Evolutionary conservation across 1,140 invertebrate genomes (phyloP), one percentile per base, ranked within the genome.

Genomic region (Argopecten irradians): DNA sequence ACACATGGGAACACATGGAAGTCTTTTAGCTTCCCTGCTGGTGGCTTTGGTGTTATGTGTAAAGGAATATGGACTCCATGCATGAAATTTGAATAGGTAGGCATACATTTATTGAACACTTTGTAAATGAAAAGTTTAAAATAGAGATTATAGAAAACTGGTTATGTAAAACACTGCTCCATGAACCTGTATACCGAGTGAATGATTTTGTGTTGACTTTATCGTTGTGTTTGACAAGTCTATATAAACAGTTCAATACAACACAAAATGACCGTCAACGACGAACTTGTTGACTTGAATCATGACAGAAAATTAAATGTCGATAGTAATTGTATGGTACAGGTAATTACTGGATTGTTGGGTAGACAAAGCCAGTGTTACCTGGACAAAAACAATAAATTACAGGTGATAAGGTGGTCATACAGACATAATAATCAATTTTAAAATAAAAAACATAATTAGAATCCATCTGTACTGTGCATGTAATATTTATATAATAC

Each of bases 161-260:
- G 55, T 71, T 71, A 71, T 71, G 55, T 71, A 71, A 71, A 71
- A 71, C 55, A 71, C 55, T 71, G 55, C 1, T 8, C 55, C 55
- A 28, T n/a, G 55, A 46, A 46, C 43, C 2, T 46, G 43, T 46
- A 16, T 71, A 28, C 16, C n/a, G n/a, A 71, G 55, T 28, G n/a
- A 71, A 71, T n/a, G 1, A n/a, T 71, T 71, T 71, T n/a, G 13
- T n/a, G n/a, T 71, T 71, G 55, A 71, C 55, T 71, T 71, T 28
- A 71, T 71, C 55, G n/a, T n/a, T n/a, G n/a, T 71, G n/a, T 71
- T 71, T 71, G 55, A 28, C 55, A 28, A n/a, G 55, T 71, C 55
- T 5, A 71, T 5, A 16, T n/a, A 71, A 71, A 71, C 22, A 71
- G 8, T 71, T n/a, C 8, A 71, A 71, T n/a, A 71, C n/a, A n/a